Conservation (phyloP, 2,797 vertebrate genomes). For the Philypnodon macrostomus region DNA sequence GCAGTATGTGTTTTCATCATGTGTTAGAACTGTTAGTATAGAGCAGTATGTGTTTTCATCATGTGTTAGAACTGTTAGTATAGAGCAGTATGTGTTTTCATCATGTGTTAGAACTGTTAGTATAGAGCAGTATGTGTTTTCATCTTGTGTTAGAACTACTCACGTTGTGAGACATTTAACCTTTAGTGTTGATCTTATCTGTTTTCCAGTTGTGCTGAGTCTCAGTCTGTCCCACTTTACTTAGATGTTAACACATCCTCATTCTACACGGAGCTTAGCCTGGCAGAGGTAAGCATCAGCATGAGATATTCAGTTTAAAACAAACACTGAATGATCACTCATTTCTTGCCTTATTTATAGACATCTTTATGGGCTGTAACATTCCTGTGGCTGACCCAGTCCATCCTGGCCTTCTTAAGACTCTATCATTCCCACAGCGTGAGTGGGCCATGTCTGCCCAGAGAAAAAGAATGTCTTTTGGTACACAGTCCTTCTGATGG, state of each 20-base stretch:
- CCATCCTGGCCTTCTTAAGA: constrained; percentile 78
- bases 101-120: too few relatives aligned
- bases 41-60: too few relatives aligned
- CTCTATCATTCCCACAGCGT: constrained; percentile 82
- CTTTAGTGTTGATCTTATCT: not conserved
- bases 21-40: too few relatives aligned
- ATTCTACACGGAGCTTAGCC: constrained; percentile 76
- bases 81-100: too few relatives aligned
- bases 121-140: too few relatives aligned
- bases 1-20: too few relatives aligned
- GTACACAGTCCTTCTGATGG: constrained; percentile 53
- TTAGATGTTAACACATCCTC: constrained; percentile 80
- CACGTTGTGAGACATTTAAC: too few relatives aligned
- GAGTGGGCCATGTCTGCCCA: constrained; percentile 69
- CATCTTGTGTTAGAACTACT: too few relatives aligned
- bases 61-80: too few relatives aligned
- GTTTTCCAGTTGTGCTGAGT: constrained; percentile 74
- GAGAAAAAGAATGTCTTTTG: constrained; percentile 80
- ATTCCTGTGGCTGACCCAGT: constrained; percentile 74
- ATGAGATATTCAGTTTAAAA: too few relatives aligned
- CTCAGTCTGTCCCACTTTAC: constrained; percentile 73
- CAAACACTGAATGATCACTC: not conserved
- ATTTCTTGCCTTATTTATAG: constrained; percentile 45
- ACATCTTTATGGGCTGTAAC: constrained; percentile 77
- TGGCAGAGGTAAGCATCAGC: constrained; percentile 68